phyloP scores from a whole-genome alignment of 2,797 vertebrate genomes.

The Tokudaia muenninki region DNA sequence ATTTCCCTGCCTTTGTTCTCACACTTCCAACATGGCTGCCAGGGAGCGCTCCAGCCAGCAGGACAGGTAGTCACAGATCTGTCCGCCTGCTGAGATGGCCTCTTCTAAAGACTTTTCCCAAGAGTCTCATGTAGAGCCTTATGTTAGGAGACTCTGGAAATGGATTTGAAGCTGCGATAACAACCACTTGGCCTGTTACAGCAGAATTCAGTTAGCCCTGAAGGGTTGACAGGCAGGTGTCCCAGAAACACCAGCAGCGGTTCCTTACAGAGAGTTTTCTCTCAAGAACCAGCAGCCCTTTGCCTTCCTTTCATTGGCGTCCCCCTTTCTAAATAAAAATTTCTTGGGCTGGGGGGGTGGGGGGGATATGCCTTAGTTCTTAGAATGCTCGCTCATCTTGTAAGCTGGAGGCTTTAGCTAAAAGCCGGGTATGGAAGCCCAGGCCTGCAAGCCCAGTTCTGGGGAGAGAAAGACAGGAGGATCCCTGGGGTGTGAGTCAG shows the following conservation, averaged over 20 bases:
- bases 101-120: neutral
- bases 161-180: neutral
- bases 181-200: neutral
- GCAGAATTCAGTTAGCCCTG: neutral
- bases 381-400: neutral
- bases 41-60: neutral
- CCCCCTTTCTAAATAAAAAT: neutral
- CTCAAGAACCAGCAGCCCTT: neutral
- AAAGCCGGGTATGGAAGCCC: neutral
- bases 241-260: neutral
- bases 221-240: neutral
- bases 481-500: no score
- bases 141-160: neutral
- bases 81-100: neutral
- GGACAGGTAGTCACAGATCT: neutral
- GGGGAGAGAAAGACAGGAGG: no score
- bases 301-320: neutral
- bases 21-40: neutral
- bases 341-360: neutral
- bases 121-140: neutral
- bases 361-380: neutral
- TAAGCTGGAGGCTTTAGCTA: neutral
- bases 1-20: neutral
- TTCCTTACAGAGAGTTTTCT: neutral
- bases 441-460: no score